Evolutionary conservation across 2,797 vertebrate genomes (phyloP).

Genomic region (Petrocephalus sullivani): DNA sequence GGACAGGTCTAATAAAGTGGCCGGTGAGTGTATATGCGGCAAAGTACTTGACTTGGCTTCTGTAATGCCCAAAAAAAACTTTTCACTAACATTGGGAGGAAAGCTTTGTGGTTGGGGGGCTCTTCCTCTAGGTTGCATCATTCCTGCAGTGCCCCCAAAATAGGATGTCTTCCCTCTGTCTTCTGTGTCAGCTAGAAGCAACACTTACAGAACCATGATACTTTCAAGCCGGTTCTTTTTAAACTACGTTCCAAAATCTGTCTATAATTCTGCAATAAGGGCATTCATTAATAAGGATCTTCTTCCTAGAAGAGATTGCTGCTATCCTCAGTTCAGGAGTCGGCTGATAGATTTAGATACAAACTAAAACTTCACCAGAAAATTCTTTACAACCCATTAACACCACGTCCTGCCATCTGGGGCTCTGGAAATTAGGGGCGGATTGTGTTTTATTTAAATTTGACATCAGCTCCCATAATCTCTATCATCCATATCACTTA

Average conservation of each 20-base stretch:
- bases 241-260: not conserved
- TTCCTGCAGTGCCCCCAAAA: not conserved
- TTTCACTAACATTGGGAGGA: not conserved
- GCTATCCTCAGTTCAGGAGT: not conserved
- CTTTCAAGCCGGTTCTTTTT: not conserved
- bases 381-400: conserved; percentile 6
- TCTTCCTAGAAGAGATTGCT: not conserved
- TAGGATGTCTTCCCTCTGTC: not conserved
- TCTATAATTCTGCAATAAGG: not conserved
- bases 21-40: too few relatives aligned
- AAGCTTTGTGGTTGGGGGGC: not conserved
- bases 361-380: not conserved
- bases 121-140: not conserved
- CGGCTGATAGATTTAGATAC: not conserved
- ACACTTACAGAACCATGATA: not conserved
- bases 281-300: not conserved
- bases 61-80: not conserved
- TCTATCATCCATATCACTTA: conserved; percentile 47
- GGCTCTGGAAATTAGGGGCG: conserved; percentile 3
- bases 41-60: not conserved
- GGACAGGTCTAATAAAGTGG: too few relatives aligned
- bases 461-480: conserved; percentile 55
- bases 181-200: not conserved
- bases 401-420: not conserved
- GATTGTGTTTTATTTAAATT: conserved; percentile 46